Conservation (phyloP, 2,797 vertebrate genomes). For the Xenentodon cancila region DNA sequence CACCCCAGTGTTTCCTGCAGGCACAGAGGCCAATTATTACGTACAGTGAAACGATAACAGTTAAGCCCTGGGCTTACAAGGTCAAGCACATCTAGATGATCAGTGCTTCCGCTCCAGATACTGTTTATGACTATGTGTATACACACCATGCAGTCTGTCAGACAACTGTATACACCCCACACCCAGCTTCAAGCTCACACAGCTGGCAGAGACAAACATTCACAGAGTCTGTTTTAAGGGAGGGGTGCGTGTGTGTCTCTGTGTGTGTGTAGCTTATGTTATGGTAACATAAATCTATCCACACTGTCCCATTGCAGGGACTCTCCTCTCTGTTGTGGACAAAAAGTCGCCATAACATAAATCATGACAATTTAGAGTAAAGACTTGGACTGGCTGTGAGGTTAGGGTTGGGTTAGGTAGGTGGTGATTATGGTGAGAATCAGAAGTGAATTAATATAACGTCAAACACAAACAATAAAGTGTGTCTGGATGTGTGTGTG, state of each 20-base stretch:
- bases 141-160: conserved; percentile 69
- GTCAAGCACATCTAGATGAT: conserved; percentile 76
- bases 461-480: conserved; percentile 1
- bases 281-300: conserved; percentile 14
- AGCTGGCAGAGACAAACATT: conserved; percentile 78
- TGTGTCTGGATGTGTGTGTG: conserved; percentile 1
- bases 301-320: conserved; percentile 18
- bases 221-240: conserved; percentile 50
- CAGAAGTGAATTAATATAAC: conserved; percentile 5
- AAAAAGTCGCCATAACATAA: conserved; percentile 21
- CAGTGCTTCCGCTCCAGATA: conserved; percentile 67
- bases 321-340: conserved; percentile 23
- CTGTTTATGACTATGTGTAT: conserved; percentile 79
- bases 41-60: conserved; percentile 57
- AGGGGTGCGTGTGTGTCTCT: conserved; percentile 5
- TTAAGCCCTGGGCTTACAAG: conserved; percentile 45
- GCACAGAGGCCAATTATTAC: conserved; percentile 34
- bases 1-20: conserved; percentile 25
- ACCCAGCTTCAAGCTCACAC: conserved; percentile 69
- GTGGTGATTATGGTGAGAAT: conserved; percentile 20
- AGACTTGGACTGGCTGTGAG: conserved; percentile 5
- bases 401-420: conserved; percentile 1
- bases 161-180: conserved; percentile 76
- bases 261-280: conserved; percentile 4
- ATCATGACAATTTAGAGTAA: conserved; percentile 13